Percentiles rank a stretch among this genome's conserved stretches.
Evolutionary conservation across 2,888 invertebrate species (phyloP).

Genomic region (Nudaria mundana): DNA sequence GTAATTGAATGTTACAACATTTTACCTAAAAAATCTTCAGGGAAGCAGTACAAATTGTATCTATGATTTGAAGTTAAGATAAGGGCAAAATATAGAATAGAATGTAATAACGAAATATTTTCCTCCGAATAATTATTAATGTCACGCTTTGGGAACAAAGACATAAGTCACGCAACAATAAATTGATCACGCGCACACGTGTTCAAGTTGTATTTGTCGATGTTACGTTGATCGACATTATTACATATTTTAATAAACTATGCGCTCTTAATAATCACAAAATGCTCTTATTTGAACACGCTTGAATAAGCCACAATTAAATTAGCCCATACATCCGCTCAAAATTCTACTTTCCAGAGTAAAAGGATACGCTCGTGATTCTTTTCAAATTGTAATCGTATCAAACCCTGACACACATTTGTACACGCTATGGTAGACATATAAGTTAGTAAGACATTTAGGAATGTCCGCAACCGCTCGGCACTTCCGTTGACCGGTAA

Average conservation of each 20-base stretch:
- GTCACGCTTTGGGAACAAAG: slow-evolving; percentile 57
- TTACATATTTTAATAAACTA: slow-evolving; percentile 21
- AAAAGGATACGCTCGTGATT: slow-evolving; percentile 21
- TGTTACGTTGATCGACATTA: slow-evolving; percentile 27
- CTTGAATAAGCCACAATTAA: slow-evolving; percentile 25
- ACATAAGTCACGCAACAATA: slow-evolving; percentile 63
- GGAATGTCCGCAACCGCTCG: slow-evolving; percentile 65
- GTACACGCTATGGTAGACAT: slow-evolving; percentile 35
- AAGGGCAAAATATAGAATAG: slow-evolving; percentile 13
- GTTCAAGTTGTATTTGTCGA: slow-evolving; percentile 23
- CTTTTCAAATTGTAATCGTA: slow-evolving; percentile 28
- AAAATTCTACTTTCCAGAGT: slow-evolving; percentile 13
- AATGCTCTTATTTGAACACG: slow-evolving; percentile 13
- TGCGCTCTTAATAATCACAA: slow-evolving; percentile 21
- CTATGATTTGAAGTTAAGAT: slow-evolving; percentile 17
- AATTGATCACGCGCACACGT: slow-evolving; percentile 53
- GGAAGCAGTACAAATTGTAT: slow-evolving; percentile 23
- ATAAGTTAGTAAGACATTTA: slow-evolving; percentile 52
- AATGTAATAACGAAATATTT: slow-evolving; percentile 29
- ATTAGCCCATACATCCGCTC: slow-evolving; percentile 19
- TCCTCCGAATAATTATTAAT: slow-evolving; percentile 54
- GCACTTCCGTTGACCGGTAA: slow-evolving; percentile 54
- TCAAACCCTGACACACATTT: slow-evolving; percentile 32
- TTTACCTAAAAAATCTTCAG: slow-evolving; percentile 39
- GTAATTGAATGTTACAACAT: slow-evolving; percentile 60